Evolutionary conservation across 1,140 invertebrate species (phyloP).

Genomic region (Heliconius eleuchia): DNA sequence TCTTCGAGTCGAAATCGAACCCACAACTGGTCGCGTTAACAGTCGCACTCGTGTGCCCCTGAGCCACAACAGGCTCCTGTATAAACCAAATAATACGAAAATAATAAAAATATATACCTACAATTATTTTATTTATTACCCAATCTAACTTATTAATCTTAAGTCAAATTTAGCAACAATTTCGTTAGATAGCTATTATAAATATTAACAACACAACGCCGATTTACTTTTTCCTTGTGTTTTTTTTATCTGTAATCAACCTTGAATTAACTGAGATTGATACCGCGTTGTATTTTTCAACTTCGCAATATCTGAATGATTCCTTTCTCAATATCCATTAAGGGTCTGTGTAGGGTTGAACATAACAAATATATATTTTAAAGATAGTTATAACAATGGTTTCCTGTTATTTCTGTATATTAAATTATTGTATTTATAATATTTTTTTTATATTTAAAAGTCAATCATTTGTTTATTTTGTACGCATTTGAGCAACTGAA

Average conservation of each 20-base stretch:
- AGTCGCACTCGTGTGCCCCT: too few relatives aligned
- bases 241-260: conserved; percentile 14
- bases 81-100: too few relatives aligned
- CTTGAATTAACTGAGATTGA: conserved; percentile 21
- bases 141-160: not conserved
- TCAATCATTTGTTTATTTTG: too few relatives aligned
- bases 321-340: conserved; percentile 12
- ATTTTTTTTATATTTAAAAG: too few relatives aligned
- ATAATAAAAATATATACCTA: not conserved
- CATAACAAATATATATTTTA: not conserved
- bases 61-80: too few relatives aligned
- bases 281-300: conserved; percentile 10
- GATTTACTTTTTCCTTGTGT: conserved; percentile 3
- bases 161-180: not conserved
- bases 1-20: too few relatives aligned
- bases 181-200: conserved; percentile 4
- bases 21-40: too few relatives aligned
- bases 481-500: too few relatives aligned
- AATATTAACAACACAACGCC: not conserved
- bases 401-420: too few relatives aligned
- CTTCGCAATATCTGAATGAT: conserved; percentile 19
- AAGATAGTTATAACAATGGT: too few relatives aligned
- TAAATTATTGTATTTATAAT: too few relatives aligned
- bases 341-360: conserved; percentile 16
- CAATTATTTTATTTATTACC: not conserved